Conservation (phyloP, 2,797 vertebrate genomes). For the Antrozous pallidus region DNA sequence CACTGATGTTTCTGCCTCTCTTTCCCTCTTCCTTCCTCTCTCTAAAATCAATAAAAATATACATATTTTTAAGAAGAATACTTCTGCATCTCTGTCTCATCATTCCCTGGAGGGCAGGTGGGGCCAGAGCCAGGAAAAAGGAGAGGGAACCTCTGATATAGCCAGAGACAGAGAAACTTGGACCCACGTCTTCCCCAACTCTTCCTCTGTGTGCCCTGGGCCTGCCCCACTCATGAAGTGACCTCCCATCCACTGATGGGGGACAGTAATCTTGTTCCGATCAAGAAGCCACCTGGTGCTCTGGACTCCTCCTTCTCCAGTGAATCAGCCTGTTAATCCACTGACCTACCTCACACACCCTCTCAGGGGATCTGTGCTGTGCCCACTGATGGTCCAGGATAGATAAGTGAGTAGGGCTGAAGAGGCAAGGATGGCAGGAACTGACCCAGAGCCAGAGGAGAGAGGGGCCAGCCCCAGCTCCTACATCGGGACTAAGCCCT, state of each 20-base stretch:
- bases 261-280: not conserved
- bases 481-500: not conserved
- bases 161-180: not conserved
- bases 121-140: not conserved
- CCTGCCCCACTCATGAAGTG: not conserved
- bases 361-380: not conserved
- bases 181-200: not conserved
- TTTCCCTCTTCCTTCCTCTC: too few relatives aligned
- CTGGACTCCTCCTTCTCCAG: not conserved
- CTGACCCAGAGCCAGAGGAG: not conserved
- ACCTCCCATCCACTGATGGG: not conserved
- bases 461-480: rapidly evolving
- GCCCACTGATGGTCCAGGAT: not conserved
- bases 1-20: too few relatives aligned
- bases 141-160: not conserved
- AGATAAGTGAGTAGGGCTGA: not conserved
- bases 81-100: not conserved
- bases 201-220: not conserved
- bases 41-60: too few relatives aligned
- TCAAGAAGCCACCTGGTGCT: not conserved
- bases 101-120: not conserved
- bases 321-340: not conserved
- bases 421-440: not conserved
- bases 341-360: not conserved
- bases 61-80: too few relatives aligned